phyloP scores from a whole-genome alignment of 2,888 invertebrate species.

The Scotopteryx bipunctaria region DNA sequence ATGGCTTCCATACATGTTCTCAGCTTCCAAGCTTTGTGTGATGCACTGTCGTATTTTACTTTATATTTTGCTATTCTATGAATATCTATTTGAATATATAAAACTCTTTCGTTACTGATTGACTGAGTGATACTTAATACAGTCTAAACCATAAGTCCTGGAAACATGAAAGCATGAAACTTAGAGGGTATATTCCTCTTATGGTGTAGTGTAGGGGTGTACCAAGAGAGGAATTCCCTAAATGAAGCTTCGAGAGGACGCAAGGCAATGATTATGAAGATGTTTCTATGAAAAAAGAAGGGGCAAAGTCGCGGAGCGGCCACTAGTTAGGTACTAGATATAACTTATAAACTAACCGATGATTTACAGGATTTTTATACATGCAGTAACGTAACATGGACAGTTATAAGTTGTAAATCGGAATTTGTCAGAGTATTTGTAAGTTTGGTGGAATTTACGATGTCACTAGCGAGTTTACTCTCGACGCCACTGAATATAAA shows the following conservation, averaged over 20 bases:
- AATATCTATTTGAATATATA: too few species aligned
- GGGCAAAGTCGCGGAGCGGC: neutral
- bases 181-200: too few species aligned
- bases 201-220: too few species aligned
- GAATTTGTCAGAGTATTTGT: slow-evolving; percentile 71
- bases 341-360: slow-evolving; percentile 23
- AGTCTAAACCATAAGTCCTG: too few species aligned
- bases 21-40: neutral
- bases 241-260: too few species aligned
- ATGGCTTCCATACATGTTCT: neutral
- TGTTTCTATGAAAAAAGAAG: too few species aligned
- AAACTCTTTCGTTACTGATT: too few species aligned
- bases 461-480: slow-evolving; percentile 71
- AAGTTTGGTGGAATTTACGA: slow-evolving; percentile 77
- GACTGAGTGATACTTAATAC: too few species aligned
- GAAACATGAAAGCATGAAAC: too few species aligned
- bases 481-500: slow-evolving; percentile 75
- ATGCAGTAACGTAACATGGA: slow-evolving; percentile 56
- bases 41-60: neutral
- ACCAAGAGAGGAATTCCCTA: too few species aligned
- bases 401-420: slow-evolving; percentile 71
- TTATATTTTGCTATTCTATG: too few species aligned
- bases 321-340: neutral
- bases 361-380: slow-evolving; percentile 48
- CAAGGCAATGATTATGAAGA: too few species aligned